Conservation (phyloP, 2,113 vertebrate genomes). For the Microtus montanus region DNA sequence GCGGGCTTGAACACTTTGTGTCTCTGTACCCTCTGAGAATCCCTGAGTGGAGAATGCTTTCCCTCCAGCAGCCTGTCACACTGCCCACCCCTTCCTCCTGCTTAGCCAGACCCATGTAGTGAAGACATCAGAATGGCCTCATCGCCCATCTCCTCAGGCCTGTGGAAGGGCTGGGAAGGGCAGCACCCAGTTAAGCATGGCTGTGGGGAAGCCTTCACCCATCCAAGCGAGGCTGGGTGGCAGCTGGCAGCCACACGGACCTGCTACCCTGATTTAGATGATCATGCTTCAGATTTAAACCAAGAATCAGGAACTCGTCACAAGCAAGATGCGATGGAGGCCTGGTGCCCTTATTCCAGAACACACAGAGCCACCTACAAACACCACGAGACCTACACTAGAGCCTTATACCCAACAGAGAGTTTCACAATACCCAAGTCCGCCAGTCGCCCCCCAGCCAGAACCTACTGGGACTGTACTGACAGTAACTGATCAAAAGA, state of each 20-base stretch:
- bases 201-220: not conserved
- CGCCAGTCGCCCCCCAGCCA: not conserved
- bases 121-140: not conserved
- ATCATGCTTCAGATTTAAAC: not conserved
- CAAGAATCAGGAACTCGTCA: not conserved
- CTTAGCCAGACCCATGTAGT: rapidly evolving
- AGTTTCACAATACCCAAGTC: not conserved
- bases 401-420: not conserved
- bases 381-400: not conserved
- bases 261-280: slow-evolving; percentile 7
- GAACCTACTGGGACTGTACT: not conserved
- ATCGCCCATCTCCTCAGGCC: not conserved
- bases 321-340: slow-evolving; percentile 20
- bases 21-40: not conserved
- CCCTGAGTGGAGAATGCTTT: not conserved
- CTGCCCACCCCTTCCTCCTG: not conserved
- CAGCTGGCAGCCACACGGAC: not conserved
- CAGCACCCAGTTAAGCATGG: not conserved
- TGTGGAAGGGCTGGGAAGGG: not conserved
- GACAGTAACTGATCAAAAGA: not conserved
- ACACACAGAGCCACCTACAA: not conserved
- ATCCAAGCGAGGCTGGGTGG: not conserved
- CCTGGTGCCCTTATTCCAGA: not conserved
- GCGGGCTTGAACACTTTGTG: not conserved
- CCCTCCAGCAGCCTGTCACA: not conserved